Conservation (phyloP, 2,888 invertebrate genomes). For the Charanyca ferruginea region DNA sequence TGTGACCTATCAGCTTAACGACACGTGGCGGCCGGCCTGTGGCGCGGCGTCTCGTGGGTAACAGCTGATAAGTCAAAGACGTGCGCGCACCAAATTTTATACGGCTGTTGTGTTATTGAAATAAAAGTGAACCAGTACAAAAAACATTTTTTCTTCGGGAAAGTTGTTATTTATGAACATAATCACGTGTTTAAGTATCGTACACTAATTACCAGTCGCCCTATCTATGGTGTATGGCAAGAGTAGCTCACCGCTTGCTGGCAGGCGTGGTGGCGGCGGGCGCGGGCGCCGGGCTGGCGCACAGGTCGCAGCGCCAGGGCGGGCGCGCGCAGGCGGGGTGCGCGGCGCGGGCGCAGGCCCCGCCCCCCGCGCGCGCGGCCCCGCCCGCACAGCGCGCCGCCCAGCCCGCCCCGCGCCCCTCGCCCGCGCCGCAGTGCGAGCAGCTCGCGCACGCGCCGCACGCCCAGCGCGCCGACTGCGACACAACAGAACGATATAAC, state of each 20-base stretch:
- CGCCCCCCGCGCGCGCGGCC: constrained; percentile 81
- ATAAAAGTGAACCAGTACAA: too few species aligned
- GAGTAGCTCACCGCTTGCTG: constrained; percentile 38
- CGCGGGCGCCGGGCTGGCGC: constrained; percentile 8
- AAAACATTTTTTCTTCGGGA: too few species aligned
- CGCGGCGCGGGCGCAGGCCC: constrained; percentile 62
- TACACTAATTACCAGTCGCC: too few species aligned
- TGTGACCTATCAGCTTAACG: too few species aligned
- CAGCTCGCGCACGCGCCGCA: constrained; percentile 85
- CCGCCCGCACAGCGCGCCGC: constrained; percentile 78
- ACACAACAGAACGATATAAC: too few species aligned
- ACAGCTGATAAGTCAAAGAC: too few species aligned
- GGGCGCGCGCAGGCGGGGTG: constrained; percentile 54
- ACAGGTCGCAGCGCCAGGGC: constrained; percentile 64
- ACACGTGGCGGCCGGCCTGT: too few species aligned
- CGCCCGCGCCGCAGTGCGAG: constrained; percentile 79
- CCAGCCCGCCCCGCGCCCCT: constrained; percentile 73
- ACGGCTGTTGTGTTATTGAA: too few species aligned
- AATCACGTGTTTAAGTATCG: too few species aligned
- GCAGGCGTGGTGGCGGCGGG: background rate
- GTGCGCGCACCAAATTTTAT: too few species aligned
- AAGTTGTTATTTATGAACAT: too few species aligned
- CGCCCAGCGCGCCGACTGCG: constrained; percentile 82
- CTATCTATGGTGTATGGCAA: rapidly evolving
- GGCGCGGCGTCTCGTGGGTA: too few species aligned